These are phyloP conservation scores for Sialia sialis DNA, from an alignment of 2,113 vertebrate species.

Conservation along the genomic window DNA sequence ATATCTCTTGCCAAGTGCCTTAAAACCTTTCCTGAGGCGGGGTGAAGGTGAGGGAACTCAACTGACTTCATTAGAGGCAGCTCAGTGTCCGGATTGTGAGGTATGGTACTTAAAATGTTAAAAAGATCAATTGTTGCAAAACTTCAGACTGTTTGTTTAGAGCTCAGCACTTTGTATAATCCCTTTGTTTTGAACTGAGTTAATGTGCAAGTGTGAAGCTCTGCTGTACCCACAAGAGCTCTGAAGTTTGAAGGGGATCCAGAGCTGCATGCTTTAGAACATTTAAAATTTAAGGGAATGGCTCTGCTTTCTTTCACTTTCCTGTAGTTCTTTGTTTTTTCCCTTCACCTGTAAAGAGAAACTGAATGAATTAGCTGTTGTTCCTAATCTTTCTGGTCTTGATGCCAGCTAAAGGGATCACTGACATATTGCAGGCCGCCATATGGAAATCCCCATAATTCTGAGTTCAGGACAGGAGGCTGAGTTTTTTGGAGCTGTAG, in stretches of 20 bases:
- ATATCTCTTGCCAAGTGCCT: neutral
- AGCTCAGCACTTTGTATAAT: constrained; percentile 5
- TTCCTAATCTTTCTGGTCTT: neutral
- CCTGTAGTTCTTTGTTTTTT: neutral
- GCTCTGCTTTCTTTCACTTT: neutral
- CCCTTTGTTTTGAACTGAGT: neutral
- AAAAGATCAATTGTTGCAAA: neutral
- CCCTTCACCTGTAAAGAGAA: neutral
- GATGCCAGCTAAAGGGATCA: neutral
- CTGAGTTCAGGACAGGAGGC: neutral
- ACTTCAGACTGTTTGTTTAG: neutral
- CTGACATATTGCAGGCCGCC: neutral
- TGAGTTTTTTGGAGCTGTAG: neutral
- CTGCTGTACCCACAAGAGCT: neutral
- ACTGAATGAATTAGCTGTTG: neutral
- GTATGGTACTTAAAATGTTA: neutral
- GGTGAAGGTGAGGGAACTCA: neutral
- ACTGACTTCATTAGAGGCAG: neutral
- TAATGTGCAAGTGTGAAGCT: neutral
- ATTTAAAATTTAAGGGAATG: neutral
- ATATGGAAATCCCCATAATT: neutral
- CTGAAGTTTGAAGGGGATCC: neutral
- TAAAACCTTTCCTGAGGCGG: neutral
- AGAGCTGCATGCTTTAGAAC: neutral
- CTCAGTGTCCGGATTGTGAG: neutral